Base-by-base conservation (phyloP, 2,797 vertebrate genomes). In the Eptatretus atami region DNA sequence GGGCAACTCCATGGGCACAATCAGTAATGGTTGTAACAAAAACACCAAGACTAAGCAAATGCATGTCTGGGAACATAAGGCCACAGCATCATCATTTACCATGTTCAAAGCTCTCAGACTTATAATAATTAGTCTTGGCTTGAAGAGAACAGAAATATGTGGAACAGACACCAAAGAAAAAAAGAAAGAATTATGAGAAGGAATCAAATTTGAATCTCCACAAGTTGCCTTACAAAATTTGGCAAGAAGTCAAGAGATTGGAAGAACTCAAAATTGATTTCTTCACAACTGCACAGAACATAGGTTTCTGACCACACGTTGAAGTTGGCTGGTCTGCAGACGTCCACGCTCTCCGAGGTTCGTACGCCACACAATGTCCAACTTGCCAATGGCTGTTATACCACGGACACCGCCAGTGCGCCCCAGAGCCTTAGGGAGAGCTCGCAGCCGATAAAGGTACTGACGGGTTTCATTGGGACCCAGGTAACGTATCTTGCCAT, bases 361-460 rank as follows among this genome's bases (percentile, higher is more conserved):
- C 64, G 92, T 98, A 74, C 95, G 95, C 90, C 92, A 98, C 2
- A 98, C 92, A 12, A 98, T 98, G 73, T 98, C 92, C 12, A 98
- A 71, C 70, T 98, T 98, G 54, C 92, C 92, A 12, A 98, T 93
- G 44, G 92, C 86, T 1, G 92, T 96, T 67, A 96, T 88, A 1
- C 92, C 92, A 69, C 95, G 95, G 71, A 98, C 88, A 70, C 94
- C 79, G 15, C 92, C 92, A 24, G 55, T 24, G 55, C 55, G 15
- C 31, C 31, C 31, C 31, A 44, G 31, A 53, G 87, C 92, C 73
- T 94, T 98, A 3, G 86, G 81, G 70, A 94, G 95, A 11, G 90
- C 88, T 69, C 92, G 95, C 68, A 98, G 72, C 71, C 92, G 95
- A 72, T 96, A 98, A 63, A 98, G 77, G 65, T 96, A 96, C 52